Evolutionary conservation across 2,888 invertebrate genomes (phyloP).

Genomic region (Aelia acuminata): DNA sequence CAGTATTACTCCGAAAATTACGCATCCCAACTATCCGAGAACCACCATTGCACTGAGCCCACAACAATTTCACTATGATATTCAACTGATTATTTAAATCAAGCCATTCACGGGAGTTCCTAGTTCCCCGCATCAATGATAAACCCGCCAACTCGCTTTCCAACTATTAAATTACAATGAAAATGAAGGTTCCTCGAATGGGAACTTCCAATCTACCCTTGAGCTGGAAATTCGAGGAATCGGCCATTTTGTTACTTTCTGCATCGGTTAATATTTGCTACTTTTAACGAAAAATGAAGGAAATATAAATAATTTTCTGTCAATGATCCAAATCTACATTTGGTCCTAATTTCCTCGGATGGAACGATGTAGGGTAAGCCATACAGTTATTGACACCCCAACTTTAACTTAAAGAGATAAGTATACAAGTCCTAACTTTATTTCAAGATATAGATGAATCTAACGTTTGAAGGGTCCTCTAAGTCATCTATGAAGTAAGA

Average conservation of each 20-base stretch:
- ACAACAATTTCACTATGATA: background rate
- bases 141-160: background rate
- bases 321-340: no score
- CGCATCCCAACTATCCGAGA: background rate
- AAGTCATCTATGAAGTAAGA: no score
- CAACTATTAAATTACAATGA: background rate
- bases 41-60: background rate
- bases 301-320: no score
- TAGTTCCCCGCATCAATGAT: background rate
- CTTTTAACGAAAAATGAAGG: no score
- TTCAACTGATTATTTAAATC: background rate
- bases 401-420: no score
- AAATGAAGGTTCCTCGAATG: background rate
- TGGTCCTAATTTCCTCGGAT: no score
- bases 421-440: no score
- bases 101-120: background rate
- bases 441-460: no score
- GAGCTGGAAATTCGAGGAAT: background rate
- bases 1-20: slow-evolving; percentile 8
- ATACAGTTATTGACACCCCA: no score
- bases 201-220: background rate
- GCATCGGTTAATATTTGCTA: background rate
- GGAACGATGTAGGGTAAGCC: no score
- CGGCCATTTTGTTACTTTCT: background rate
- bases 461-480: no score